Evolutionary conservation across 2,888 invertebrate species (phyloP), one percentile per base, ranked within the genome.

Genomic region (Druceiella hillmani): DNA sequence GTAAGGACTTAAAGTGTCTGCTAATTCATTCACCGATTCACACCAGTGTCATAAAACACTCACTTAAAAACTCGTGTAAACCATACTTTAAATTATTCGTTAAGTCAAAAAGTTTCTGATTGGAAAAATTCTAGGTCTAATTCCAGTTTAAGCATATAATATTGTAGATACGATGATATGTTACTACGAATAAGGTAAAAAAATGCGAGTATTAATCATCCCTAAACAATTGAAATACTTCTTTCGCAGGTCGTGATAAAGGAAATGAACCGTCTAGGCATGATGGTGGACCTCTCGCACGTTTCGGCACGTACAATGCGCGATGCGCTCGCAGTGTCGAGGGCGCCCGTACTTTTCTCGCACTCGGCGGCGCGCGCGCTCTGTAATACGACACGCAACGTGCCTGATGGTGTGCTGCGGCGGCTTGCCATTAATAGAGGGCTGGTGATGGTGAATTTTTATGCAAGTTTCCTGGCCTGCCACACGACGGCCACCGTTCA

Each of bases 211-310:
- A n/a, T n/a, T n/a, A n/a, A n/a, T n/a, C n/a, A n/a, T n/a, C n/a
- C 26, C 4, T 26, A 26, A 10, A 12, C n/a, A 10, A 4, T 9
- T 29, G 12, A 4, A 29, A 29, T n/a, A 27, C 29, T 29, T 29
- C 13, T 4, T 10, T 66, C 66, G 44, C 66, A 84, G 83, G 78
- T 79, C 54, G 81, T 89, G 52, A 80, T 89, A 46, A 81, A 79
- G 53, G 90, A 90, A 68, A 89, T 90, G 89, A 90, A 90, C 67
- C 79, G 89, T 3, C 71, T 90, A 43, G 90, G 90, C 15, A 90
- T 90, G 87, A 76, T 90, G 60, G 85, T 90, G 46, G 90, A 91
- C 60, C 63, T 87, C 49, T 84, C 85, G 4, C 87, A 90, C 64
- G 87, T 88, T 35, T 86, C 87, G 4, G 75, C 76, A 25, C 76